These are phyloP conservation scores for Sphinx pinastri DNA, from an alignment of 2,888 invertebrate species.

Conservation along the genomic window DNA sequence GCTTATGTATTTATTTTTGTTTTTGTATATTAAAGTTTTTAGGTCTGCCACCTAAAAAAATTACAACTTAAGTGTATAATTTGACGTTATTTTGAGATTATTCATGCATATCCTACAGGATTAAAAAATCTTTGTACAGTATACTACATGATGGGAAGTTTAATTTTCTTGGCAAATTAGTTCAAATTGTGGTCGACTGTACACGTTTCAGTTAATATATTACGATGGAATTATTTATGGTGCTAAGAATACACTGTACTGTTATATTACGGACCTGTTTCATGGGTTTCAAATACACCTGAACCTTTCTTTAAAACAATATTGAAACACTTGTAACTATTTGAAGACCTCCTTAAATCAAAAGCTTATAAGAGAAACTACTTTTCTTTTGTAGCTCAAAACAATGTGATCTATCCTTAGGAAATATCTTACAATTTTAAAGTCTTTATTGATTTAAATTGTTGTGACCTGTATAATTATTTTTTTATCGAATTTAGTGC, in stretches of 20 bases:
- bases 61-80: neutral
- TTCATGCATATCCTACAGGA: conserved; percentile 1
- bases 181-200: neutral
- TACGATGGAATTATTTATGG: conserved; percentile 44
- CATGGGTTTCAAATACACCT: neutral
- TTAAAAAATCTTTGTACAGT: neutral
- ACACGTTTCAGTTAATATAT: conserved; percentile 23
- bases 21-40: neutral
- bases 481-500: too few species aligned
- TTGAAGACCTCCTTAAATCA: too few species aligned
- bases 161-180: conserved; percentile 1
- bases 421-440: too few species aligned
- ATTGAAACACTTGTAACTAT: neutral
- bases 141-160: conserved; percentile 4
- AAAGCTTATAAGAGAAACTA: too few species aligned
- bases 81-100: neutral
- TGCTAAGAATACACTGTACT: conserved; percentile 41
- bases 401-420: too few species aligned
- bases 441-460: too few species aligned
- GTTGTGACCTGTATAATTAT: too few species aligned
- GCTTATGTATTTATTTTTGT: neutral
- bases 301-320: neutral
- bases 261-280: conserved; percentile 7
- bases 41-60: neutral
- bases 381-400: too few species aligned